These are phyloP conservation scores for Porphyrio hochstetteri DNA, from an alignment of 2,113 vertebrate species.

Conservation along the genomic window DNA sequence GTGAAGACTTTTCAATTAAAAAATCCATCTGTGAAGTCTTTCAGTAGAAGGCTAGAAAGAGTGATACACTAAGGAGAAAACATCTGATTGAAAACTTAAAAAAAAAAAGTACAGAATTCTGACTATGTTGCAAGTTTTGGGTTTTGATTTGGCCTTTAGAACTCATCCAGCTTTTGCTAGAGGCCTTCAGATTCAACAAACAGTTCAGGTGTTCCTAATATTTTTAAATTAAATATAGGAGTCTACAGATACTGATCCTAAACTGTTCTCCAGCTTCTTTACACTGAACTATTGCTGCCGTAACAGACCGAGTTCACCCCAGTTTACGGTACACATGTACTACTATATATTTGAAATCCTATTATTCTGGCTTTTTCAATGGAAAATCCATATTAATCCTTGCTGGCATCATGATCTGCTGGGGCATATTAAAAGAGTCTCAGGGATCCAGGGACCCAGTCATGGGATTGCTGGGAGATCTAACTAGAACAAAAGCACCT, in stretches of 20 bases:
- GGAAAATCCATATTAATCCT: background rate
- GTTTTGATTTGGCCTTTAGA: background rate
- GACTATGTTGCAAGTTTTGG: background rate
- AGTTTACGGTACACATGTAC: background rate
- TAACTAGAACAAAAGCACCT: background rate
- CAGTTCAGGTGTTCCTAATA: background rate
- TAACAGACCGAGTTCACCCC: background rate
- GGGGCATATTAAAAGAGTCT: background rate
- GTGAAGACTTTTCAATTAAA: background rate
- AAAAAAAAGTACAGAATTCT: background rate
- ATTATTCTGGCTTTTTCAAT: background rate
- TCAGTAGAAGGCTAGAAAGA: background rate
- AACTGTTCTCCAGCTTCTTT: background rate
- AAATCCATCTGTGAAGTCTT: background rate
- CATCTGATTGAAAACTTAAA: background rate
- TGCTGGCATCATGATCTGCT: background rate
- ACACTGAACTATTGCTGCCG: background rate
- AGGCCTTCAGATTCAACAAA: background rate
- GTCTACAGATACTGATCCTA: background rate
- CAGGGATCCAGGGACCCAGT: background rate
- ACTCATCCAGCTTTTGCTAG: background rate
- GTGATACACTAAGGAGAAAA: background rate
- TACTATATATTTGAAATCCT: background rate
- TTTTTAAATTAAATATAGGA: background rate
- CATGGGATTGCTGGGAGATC: background rate